phyloP scores from a whole-genome alignment of 2,888 invertebrate genomes.

The Heliconius hortense region DNA sequence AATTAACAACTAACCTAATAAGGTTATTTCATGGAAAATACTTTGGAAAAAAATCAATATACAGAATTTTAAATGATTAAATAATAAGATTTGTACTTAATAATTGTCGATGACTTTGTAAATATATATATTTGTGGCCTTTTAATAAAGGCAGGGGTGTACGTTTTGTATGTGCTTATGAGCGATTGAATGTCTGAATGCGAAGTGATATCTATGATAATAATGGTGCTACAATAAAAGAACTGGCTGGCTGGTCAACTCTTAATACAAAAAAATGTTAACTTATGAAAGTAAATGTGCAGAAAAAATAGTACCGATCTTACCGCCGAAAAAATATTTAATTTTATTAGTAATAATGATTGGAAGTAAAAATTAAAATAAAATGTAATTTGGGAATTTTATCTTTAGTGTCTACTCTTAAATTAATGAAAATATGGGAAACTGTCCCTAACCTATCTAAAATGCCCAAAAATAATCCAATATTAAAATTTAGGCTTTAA shows the following conservation, averaged over 20 bases:
- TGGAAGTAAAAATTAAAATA: too few species aligned
- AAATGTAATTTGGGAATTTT: background rate
- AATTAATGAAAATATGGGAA: background rate
- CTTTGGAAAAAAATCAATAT: too few species aligned
- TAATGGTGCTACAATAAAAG: constrained; percentile 15
- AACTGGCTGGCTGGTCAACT: background rate
- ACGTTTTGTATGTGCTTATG: background rate
- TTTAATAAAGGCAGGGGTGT: constrained; percentile 3
- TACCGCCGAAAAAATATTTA: too few species aligned
- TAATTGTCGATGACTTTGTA: constrained; percentile 5
- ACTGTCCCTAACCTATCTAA: too few species aligned
- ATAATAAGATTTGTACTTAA: background rate
- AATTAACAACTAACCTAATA: too few species aligned
- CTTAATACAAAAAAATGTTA: background rate
- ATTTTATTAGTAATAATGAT: background rate
- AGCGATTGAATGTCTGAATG: background rate
- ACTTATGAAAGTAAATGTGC: background rate
- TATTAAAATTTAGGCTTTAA: too few species aligned
- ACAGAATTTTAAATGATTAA: too few species aligned
- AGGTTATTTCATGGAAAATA: too few species aligned
- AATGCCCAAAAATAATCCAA: too few species aligned
- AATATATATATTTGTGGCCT: background rate
- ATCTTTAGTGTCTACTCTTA: background rate
- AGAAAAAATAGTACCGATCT: too few species aligned
- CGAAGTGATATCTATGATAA: background rate